Conservation (phyloP, 2,113 vertebrate genomes). For the Ploceus nigricollis region DNA sequence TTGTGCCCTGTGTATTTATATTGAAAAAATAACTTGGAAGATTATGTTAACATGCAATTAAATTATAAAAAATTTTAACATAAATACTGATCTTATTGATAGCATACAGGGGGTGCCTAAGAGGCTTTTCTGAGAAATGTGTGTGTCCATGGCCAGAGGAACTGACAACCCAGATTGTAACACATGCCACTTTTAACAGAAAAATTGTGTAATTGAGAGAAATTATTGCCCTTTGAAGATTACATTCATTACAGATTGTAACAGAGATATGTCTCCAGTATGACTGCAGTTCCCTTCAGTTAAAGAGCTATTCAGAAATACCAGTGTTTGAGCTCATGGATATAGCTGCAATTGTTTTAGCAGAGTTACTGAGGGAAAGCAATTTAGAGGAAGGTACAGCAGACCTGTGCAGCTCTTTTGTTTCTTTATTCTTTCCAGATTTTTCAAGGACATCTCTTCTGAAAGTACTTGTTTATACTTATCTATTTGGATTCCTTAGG, state of each 20-base stretch:
- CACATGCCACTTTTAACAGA: slow-evolving; percentile 5
- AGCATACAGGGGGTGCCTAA: neutral
- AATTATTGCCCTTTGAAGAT: slow-evolving; percentile 54
- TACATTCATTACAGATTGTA: slow-evolving; percentile 34
- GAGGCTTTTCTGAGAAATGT: neutral
- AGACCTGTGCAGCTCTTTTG: neutral
- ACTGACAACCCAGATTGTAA: neutral
- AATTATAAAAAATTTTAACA: neutral
- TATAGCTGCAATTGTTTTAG: neutral
- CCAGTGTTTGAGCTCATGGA: neutral
- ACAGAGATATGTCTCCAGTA: slow-evolving; percentile 3
- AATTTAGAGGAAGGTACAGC: neutral
- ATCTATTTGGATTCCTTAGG: neutral
- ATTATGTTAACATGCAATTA: slow-evolving; percentile 43
- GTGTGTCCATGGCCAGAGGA: neutral
- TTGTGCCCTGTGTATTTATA: neutral
- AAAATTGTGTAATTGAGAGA: slow-evolving; percentile 62
- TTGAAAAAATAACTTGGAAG: slow-evolving; percentile 37
- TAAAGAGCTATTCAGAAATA: neutral
- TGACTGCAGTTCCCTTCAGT: neutral
- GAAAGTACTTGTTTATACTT: neutral
- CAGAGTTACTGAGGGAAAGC: neutral
- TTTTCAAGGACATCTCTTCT: neutral
- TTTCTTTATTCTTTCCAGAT: neutral
- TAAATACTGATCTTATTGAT: neutral